Evolutionary conservation across 2,113 vertebrate species (phyloP).

Genomic region (Eubucco bourcierii): DNA sequence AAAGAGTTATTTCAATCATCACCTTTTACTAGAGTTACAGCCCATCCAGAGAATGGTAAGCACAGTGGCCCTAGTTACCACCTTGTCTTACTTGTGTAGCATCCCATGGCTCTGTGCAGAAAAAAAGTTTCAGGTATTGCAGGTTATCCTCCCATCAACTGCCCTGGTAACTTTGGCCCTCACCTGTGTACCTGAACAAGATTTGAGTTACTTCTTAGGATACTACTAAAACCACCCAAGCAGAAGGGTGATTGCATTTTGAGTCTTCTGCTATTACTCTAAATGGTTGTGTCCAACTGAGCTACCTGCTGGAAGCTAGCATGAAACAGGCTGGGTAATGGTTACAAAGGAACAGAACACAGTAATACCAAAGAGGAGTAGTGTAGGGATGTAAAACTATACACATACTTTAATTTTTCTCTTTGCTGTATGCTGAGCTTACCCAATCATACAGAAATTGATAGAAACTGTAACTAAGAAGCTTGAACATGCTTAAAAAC

Average conservation of each 20-base stretch:
- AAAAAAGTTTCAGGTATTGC: background rate
- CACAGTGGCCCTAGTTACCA: background rate
- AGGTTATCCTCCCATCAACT: background rate
- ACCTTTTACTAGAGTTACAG: background rate
- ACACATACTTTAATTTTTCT: background rate
- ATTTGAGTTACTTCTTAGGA: background rate
- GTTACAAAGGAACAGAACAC: background rate
- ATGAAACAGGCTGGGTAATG: background rate
- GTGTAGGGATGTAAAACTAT: background rate
- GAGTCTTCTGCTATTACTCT: background rate
- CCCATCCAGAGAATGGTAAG: background rate
- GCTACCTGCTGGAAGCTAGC: background rate
- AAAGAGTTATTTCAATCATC: background rate
- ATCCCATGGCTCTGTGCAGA: rapidly evolving
- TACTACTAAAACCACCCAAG: background rate
- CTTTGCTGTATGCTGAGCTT: background rate
- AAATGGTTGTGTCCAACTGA: background rate
- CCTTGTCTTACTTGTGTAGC: rapidly evolving
- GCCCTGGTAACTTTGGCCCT: background rate
- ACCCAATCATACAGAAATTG: background rate
- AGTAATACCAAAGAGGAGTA: background rate
- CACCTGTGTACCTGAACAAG: background rate
- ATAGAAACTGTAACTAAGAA: background rate
- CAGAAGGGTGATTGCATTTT: background rate
- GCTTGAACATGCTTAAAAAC: background rate